Percentiles rank a stretch among this genome's conserved stretches.
Conservation (phyloP, 1,140 invertebrate species). For the Choristoneura fumiferana region DNA sequence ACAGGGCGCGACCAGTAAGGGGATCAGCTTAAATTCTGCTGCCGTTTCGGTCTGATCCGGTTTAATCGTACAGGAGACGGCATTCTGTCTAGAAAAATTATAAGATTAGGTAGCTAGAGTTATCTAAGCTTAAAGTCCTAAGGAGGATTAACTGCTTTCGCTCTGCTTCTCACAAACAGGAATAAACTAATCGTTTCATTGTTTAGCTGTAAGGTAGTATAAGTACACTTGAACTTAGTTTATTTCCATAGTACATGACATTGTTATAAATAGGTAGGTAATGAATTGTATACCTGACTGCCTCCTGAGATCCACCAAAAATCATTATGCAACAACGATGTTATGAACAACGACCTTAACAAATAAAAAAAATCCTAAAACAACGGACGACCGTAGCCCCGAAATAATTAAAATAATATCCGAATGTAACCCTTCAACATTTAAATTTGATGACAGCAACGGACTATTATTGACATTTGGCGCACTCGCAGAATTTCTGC, state of each 20-base stretch:
- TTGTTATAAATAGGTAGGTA: too few species aligned
- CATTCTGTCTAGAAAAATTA: constrained; percentile 29
- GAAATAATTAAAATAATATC: constrained; percentile 2
- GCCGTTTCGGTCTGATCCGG: constrained; percentile 30
- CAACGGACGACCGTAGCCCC: background rate
- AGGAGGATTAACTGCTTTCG: too few species aligned
- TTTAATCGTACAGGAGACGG: constrained; percentile 28
- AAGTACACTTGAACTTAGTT: too few species aligned
- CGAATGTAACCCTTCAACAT: constrained; percentile 32
- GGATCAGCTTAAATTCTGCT: constrained; percentile 30
- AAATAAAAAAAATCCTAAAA: constrained; percentile 24
- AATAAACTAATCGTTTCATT: too few species aligned
- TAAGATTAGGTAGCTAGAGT: constrained; percentile 27
- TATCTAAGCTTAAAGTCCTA: constrained; percentile 8
- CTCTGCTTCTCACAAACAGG: too few species aligned
- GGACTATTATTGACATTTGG: constrained; percentile 42
- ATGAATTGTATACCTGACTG: too few species aligned
- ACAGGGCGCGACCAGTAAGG: constrained; percentile 23
- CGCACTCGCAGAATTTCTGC: constrained; percentile 51
- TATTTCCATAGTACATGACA: too few species aligned
- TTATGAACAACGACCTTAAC: too few species aligned
- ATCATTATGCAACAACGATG: too few species aligned
- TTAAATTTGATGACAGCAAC: constrained; percentile 30
- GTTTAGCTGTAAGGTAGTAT: too few species aligned
- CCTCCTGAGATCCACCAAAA: too few species aligned